These are phyloP conservation scores for Nudaria mundana DNA, from an alignment of 2,888 invertebrate genomes.

Conservation along the genomic window DNA sequence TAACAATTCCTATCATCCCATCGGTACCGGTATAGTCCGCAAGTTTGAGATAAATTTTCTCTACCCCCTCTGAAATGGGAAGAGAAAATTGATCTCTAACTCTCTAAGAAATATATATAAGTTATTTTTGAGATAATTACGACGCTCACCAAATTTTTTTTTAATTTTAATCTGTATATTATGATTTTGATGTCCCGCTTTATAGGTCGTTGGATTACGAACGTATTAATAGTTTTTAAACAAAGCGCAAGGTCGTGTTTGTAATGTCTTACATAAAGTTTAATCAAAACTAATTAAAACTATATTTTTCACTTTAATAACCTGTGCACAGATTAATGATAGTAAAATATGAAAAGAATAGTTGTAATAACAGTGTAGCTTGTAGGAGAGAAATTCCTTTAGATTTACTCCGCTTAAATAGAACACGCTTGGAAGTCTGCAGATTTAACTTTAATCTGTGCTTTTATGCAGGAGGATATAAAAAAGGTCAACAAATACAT, in stretches of 20 bases:
- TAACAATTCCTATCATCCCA: no score
- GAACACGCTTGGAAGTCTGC: constrained; percentile 11
- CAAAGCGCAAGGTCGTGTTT: constrained; percentile 4
- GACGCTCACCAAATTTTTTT: no score
- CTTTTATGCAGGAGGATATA: no score
- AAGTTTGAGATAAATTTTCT: no score
- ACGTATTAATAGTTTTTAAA: not conserved
- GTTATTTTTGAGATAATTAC: no score
- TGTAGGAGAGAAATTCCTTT: constrained; percentile 10
- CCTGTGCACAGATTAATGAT: constrained; percentile 13
- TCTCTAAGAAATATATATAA: no score
- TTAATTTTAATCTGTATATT: no score
- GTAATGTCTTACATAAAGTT: constrained; percentile 17
- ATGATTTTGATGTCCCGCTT: not conserved
- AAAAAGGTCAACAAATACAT: no score
- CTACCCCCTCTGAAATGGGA: no score
- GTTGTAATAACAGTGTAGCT: constrained; percentile 17
- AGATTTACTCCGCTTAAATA: constrained; percentile 13
- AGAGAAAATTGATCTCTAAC: no score
- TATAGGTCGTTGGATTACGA: not conserved
- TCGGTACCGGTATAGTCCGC: no score
- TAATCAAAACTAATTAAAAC: constrained; percentile 17
- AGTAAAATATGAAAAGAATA: constrained; percentile 22
- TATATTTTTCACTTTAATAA: constrained; percentile 16
- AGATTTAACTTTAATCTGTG: constrained; percentile 10